Conservation (phyloP, 2,113 vertebrate genomes). For the Hoplias malabaricus region DNA sequence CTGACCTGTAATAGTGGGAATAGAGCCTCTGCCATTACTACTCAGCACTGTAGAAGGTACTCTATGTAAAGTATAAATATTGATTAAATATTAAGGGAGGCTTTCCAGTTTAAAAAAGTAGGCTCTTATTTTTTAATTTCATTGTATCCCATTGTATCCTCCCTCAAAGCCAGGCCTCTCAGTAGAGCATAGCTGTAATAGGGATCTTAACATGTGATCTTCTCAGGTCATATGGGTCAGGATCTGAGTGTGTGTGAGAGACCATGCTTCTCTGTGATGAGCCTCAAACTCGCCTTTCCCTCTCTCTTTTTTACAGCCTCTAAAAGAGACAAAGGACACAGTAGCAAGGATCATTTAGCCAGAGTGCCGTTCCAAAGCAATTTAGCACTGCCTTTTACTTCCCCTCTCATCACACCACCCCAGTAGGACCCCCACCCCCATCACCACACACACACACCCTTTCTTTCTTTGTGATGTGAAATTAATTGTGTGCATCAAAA, state of each 20-base stretch:
- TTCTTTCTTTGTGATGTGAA: conserved; percentile 26
- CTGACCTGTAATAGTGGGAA: too few relatives aligned
- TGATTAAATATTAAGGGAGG: too few relatives aligned
- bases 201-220: background rate
- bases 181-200: background rate
- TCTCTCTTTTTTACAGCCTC: conserved; percentile 25
- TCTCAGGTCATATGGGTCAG: background rate
- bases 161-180: background rate
- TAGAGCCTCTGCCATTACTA: too few relatives aligned
- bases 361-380: conserved; percentile 18
- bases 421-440: background rate
- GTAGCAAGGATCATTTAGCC: conserved; percentile 35
- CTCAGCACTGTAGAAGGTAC: too few relatives aligned
- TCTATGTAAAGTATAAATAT: too few relatives aligned
- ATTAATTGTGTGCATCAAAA: conserved; percentile 41
- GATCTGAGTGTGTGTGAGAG: background rate
- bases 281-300: background rate
- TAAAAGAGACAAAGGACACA: conserved; percentile 37
- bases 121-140: too few relatives aligned
- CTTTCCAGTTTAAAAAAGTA: too few relatives aligned
- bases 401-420: conserved; percentile 8
- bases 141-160: background rate
- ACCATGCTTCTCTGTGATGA: background rate
- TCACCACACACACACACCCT: too few relatives aligned
- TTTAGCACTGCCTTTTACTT: conserved; percentile 9